phyloP scores from a whole-genome alignment of 2,797 vertebrate species.

The Acanthurus leucopareius region DNA sequence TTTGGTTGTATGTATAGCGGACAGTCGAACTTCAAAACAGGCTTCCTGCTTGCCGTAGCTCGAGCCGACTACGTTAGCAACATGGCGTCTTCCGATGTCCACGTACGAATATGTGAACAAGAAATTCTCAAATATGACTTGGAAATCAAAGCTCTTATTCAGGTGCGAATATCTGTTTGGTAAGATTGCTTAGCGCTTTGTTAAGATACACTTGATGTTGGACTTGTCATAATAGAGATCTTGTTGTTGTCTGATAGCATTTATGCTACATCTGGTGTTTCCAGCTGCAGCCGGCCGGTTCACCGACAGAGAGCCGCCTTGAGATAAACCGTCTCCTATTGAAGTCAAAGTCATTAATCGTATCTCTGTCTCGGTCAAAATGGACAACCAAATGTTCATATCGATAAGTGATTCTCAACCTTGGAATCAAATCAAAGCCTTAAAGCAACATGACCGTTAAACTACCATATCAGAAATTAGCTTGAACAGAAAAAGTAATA shows the following conservation, averaged over 20 bases:
- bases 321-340: not conserved
- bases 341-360: too few relatives aligned
- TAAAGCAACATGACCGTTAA: too few relatives aligned
- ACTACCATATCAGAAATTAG: too few relatives aligned
- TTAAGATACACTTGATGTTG: not conserved
- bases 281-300: constrained; percentile 21
- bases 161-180: constrained; percentile 84
- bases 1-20: not conserved
- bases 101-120: constrained; percentile 93
- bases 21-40: not conserved
- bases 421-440: too few relatives aligned
- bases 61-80: constrained; percentile 61
- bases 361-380: too few relatives aligned
- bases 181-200: not conserved
- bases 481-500: too few relatives aligned
- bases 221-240: not conserved
- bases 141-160: constrained; percentile 95
- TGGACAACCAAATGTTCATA: too few relatives aligned
- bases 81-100: constrained; percentile 90
- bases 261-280: not conserved
- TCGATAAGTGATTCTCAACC: too few relatives aligned
- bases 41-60: constrained; percentile 78
- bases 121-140: constrained; percentile 96
- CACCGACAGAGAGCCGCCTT: not conserved
- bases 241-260: not conserved